Percentiles rank a stretch among this genome's conserved stretches.
phyloP scores from a whole-genome alignment of 2,888 invertebrate genomes.

The Siphlonurus alternatus region DNA sequence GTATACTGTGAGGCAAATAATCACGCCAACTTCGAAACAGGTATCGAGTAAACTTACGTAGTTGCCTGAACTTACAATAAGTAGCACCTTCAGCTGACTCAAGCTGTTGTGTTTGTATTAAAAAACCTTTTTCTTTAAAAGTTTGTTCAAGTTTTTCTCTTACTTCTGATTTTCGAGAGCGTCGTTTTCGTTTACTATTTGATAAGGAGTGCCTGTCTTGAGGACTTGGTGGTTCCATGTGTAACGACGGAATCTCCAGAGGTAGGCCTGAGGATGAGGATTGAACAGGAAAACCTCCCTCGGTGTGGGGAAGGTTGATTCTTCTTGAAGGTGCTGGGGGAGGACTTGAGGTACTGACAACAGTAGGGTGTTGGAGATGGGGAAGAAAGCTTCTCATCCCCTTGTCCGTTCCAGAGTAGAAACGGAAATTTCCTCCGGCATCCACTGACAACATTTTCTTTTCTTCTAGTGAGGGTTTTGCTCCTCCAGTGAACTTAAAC shows the following conservation, averaged over 20 bases:
- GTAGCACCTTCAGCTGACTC: slow-evolving; percentile 88
- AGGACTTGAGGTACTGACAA: background rate
- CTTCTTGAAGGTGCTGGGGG: background rate
- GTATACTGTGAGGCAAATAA: slow-evolving; percentile 63
- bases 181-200: slow-evolving; percentile 49
- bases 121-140: slow-evolving; percentile 81
- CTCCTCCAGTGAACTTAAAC: slow-evolving; percentile 84
- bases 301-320: background rate
- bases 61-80: slow-evolving; percentile 81
- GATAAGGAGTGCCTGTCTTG: slow-evolving; percentile 18
- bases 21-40: slow-evolving; percentile 87
- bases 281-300: background rate
- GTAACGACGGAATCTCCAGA: background rate
- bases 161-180: slow-evolving; percentile 66
- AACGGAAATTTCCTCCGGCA: slow-evolving; percentile 72
- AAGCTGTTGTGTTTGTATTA: slow-evolving; percentile 83
- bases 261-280: background rate
- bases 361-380: slow-evolving; percentile 22
- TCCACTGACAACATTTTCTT: slow-evolving; percentile 86
- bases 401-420: slow-evolving; percentile 72
- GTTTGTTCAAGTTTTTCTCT: slow-evolving; percentile 80
- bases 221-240: slow-evolving; percentile 19
- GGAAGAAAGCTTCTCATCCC: slow-evolving; percentile 58
- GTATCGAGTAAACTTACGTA: slow-evolving; percentile 80
- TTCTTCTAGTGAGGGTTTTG: slow-evolving; percentile 73